Evolutionary conservation across 2,888 invertebrate genomes (phyloP).

Genomic region (Cheiracanthium punctorium): DNA sequence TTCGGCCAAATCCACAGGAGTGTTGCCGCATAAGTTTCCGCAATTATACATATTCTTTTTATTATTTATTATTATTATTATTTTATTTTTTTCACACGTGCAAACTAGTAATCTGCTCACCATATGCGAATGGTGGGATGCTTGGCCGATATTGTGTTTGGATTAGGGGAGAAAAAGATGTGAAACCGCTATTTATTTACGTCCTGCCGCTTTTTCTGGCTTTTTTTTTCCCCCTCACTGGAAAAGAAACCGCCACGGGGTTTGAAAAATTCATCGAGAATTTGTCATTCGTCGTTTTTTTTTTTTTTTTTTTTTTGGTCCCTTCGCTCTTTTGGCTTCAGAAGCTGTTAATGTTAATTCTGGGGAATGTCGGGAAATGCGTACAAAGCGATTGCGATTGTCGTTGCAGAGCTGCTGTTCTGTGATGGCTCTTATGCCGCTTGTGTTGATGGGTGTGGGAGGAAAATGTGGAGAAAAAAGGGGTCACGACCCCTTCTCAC

Average conservation of each 20-base stretch:
- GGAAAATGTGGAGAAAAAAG: too few species aligned
- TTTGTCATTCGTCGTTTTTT: not conserved
- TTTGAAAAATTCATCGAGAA: conserved; percentile 1
- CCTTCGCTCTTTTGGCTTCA: not conserved
- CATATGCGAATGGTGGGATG: conserved; percentile 42
- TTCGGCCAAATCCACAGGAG: conserved; percentile 25
- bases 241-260: not conserved
- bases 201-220: conserved; percentile 30
- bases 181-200: conserved; percentile 41
- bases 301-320: too few species aligned
- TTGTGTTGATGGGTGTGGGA: too few species aligned
- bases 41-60: conserved; percentile 30
- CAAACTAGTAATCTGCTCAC: conserved; percentile 50
- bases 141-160: conserved; percentile 32
- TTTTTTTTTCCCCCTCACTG: too few species aligned
- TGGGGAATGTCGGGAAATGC: not conserved
- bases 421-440: too few species aligned
- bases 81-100: conserved; percentile 53
- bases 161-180: conserved; percentile 25
- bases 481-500: too few species aligned
- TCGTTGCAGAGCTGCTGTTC: too few species aligned
- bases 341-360: not conserved
- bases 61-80: too few species aligned
- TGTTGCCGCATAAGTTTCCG: conserved; percentile 65
- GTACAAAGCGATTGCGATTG: too few species aligned